Base-by-base conservation (phyloP, 1,140 invertebrate genomes). In the Aphis craccivora region DNA sequence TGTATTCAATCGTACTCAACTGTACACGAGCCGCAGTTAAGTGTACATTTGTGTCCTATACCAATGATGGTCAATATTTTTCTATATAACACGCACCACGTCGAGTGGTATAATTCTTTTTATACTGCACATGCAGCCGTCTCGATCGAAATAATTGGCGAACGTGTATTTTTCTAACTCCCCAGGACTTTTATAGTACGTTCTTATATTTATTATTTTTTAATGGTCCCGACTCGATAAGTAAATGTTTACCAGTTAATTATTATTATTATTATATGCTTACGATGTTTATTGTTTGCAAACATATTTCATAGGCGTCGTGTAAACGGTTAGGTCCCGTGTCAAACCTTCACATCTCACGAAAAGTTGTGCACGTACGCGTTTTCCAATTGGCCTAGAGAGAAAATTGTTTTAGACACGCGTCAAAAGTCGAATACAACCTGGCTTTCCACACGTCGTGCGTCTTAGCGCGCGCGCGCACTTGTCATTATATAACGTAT, bases 341-440 rank as follows among this genome's bases (percentile, higher is more conserved):
- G 25, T n/a, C 3, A 53, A 53, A n/a, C 30, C 11, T 20, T 76
- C 14, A 76, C 60, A n/a, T 18, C 30, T 4, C 14, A 0, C 11
- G 30, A 76, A 76, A 76, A 76, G 30, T 35, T 43, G 84, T 1
- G 37, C 37, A 30, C 22, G 8, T 30, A 40, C 30, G 1, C 30
- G 37, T 87, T 45, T 48, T 87, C 48, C 14, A 87, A 87, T 87
- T 87, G 45, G 23, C 43, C 43, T 0, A 43, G n/a, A 48, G 43
- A n/a, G 60, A n/a, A 87, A 87, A 87, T 48, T 48, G 84, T 87
- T 87, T 87, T 48, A 48, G 43, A 87, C 84, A 48, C n/a, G 30
- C 22, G 83, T 84, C 83, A 84, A 40, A 40, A 43, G 37, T 84
- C 9, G 8, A 84, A 84, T 40, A 23, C 23, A 22, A 84, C 30